phyloP scores from a whole-genome alignment of 2,113 vertebrate genomes.

The Ochotona princeps region DNA sequence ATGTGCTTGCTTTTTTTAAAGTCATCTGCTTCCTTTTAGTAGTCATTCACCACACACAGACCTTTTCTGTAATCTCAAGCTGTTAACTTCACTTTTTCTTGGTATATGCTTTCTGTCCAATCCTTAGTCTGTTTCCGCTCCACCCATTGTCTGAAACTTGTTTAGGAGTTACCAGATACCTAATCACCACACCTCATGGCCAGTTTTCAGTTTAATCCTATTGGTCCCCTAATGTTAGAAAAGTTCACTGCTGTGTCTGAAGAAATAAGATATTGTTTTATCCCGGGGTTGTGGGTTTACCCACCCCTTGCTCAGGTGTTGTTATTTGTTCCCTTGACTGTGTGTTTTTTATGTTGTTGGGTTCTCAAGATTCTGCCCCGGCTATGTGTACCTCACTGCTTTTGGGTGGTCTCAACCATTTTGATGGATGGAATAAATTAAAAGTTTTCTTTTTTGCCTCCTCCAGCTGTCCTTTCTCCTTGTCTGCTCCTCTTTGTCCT shows the following conservation, averaged over 20 bases:
- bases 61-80: neutral
- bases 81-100: neutral
- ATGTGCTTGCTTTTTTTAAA: neutral
- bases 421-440: neutral
- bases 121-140: neutral
- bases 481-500: too few species aligned
- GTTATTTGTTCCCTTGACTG: neutral
- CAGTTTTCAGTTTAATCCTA: neutral
- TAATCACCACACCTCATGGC: neutral
- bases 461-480: too few species aligned
- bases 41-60: neutral
- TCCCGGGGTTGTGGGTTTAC: neutral
- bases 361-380: neutral
- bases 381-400: neutral
- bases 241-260: neutral
- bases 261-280: neutral
- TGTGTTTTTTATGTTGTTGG: neutral
- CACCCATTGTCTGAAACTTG: neutral
- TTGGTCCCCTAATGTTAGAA: neutral
- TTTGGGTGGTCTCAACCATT: neutral
- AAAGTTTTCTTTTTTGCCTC: neutral
- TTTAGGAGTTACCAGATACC: neutral
- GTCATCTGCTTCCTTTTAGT: neutral
- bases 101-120: neutral
- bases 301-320: neutral